phyloP scores from a whole-genome alignment of 2,888 invertebrate species.

The Nephrotoma guestfalica region DNA sequence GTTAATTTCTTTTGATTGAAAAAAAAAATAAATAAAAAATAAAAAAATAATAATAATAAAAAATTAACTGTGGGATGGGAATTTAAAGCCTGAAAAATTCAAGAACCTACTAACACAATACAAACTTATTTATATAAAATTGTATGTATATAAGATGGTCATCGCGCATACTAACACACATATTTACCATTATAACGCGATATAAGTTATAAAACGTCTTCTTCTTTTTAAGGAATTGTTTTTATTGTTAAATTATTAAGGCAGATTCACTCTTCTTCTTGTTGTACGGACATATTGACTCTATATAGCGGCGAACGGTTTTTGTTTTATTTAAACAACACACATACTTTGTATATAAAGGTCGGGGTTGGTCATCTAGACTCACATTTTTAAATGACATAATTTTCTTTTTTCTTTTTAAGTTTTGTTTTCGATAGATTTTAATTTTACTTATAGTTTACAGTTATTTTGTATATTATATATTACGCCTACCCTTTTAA shows the following conservation, averaged over 20 bases:
- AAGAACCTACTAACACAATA: slow-evolving; percentile 3
- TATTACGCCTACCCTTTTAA: neutral
- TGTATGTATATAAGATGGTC: neutral
- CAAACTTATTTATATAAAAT: neutral
- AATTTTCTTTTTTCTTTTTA: neutral
- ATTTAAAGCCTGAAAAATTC: neutral
- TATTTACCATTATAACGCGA: neutral
- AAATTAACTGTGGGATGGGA: slow-evolving; percentile 1
- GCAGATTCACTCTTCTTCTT: slow-evolving; percentile 2
- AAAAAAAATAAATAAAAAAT: neutral
- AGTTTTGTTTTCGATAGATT: neutral
- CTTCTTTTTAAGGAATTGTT: neutral
- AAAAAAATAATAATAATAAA: neutral
- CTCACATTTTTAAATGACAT: neutral
- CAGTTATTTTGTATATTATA: neutral
- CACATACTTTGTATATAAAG: neutral
- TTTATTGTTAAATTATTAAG: neutral
- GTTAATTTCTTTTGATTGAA: neutral
- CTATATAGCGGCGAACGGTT: neutral
- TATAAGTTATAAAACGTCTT: neutral
- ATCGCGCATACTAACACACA: slow-evolving; percentile 1
- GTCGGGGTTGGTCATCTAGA: slow-evolving; percentile 3
- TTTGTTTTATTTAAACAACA: neutral
- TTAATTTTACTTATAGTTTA: neutral
- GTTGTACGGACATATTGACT: neutral